These are phyloP conservation scores for Palythoa heliodiscus DNA, from an alignment of 92 coral and sea anemone genomes.

Conservation along the genomic window DNA sequence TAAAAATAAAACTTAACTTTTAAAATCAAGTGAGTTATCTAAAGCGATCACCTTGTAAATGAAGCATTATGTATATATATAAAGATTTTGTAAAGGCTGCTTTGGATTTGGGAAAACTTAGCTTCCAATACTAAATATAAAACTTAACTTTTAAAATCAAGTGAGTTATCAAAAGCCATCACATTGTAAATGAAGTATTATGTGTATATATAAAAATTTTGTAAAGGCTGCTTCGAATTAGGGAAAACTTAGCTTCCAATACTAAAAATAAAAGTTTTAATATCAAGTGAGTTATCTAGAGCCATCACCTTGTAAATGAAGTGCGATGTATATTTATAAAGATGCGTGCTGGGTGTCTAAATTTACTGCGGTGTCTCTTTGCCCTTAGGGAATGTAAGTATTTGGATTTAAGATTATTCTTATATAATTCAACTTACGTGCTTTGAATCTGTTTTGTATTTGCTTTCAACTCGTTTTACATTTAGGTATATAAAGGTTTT, in stretches of 20 bases:
- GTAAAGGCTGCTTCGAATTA: no score
- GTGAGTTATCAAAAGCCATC: not conserved
- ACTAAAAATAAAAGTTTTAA: no score
- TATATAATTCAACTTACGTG: not conserved
- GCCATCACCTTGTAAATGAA: not conserved
- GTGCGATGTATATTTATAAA: not conserved
- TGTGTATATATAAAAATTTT: not conserved
- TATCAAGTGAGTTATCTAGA: no score
- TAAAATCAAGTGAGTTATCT: not conserved
- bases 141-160: not conserved
- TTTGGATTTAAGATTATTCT: constrained; percentile 10
- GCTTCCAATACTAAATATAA: no score
- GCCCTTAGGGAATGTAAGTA: not conserved
- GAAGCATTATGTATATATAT: not conserved
- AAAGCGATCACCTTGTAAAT: not conserved
- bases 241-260: no score
- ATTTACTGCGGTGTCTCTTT: not conserved
- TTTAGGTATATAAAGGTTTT: not conserved
- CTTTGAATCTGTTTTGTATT: constrained; percentile 30
- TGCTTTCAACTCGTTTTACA: not conserved
- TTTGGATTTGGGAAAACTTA: no score
- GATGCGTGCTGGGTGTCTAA: not conserved
- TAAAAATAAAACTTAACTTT: not conserved
- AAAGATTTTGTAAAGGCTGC: no score
- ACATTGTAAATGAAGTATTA: not conserved